Evolutionary conservation across 2,113 vertebrate genomes (phyloP), one percentile per base, ranked within the genome.

Genomic region (Phoxinus phoxinus): DNA sequence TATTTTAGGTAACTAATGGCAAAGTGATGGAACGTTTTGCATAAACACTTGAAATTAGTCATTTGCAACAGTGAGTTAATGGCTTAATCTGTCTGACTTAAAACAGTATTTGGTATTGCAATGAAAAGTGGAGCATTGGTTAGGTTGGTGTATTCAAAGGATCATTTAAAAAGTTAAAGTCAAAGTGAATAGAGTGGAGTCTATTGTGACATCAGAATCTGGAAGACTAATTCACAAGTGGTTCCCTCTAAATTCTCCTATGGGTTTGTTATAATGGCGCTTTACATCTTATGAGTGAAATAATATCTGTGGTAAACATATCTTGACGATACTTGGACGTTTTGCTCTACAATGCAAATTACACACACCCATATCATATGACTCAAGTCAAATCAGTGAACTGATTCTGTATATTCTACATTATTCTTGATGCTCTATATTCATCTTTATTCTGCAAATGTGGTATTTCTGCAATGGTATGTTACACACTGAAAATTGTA

Each of bases 31-130:
- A 63, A 80, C 11, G 41, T 84, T 87, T 37, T 65, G 58, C 51
- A 7, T 84, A 75, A 61, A 80, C 51, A 59, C 76, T 85, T n/a
- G n/a, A 65, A 85, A 25, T n/a, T 51, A 58, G n/a, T 76, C 27
- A 81, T 67, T 81, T 46, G 25, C 21, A 23, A 23, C 51, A 46
- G 17, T 17, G 74, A 32, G 74, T 69, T 78, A 85, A 63, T 56
- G 53, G 35, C 76, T 77, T 77, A 53, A 35, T 67, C 84, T 17
- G 25, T 19, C 61, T 41, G 46, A 25, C 53, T 59, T 74, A 21
- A 23, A 74, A 48, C 6, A 46, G 41, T 74, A n/a, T 80, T 63
- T 41, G 13, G 76, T n/a, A 41, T 63, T 21, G 30, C 15, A 46
- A 0, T 25, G 41, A 48, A 25, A 46, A 46, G 41, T 74, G n/a